Evolutionary conservation across 2,888 invertebrate genomes (phyloP).

Genomic region (Anoncus sp.): DNA sequence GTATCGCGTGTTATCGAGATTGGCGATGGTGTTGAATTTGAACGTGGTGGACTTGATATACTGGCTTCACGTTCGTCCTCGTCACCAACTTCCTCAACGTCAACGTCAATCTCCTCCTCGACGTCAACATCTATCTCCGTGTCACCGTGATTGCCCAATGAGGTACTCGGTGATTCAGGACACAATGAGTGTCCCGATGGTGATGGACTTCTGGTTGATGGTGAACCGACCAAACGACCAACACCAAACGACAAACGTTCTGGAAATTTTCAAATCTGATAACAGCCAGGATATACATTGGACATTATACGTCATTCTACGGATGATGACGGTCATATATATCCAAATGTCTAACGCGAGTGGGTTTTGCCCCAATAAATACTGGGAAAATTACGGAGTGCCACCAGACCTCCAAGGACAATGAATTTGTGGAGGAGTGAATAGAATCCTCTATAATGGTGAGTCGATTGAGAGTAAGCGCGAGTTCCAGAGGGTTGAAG

Average conservation of each 20-base stretch:
- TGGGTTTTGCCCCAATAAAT: no score
- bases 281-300: slow-evolving; percentile 41
- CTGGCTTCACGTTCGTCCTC: slow-evolving; percentile 79
- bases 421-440: neutral
- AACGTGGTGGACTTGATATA: slow-evolving; percentile 76
- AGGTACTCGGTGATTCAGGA: slow-evolving; percentile 78
- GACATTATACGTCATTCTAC: neutral
- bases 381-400: slow-evolving; percentile 45
- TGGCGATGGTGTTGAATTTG: slow-evolving; percentile 77
- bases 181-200: slow-evolving; percentile 78
- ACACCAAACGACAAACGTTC: slow-evolving; percentile 94
- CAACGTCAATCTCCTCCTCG: slow-evolving; percentile 81
- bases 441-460: slow-evolving; percentile 23
- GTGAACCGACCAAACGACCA: slow-evolving; percentile 88
- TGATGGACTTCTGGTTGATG: slow-evolving; percentile 78
- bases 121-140: slow-evolving; percentile 78
- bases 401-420: neutral
- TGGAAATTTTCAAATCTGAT: slow-evolving; percentile 80
- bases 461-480: slow-evolving; percentile 25
- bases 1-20: slow-evolving; percentile 73
- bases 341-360: no score
- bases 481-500: slow-evolving; percentile 10
- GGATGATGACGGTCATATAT: no score
- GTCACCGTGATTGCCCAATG: slow-evolving; percentile 75
- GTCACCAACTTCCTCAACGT: slow-evolving; percentile 81